phyloP scores from a whole-genome alignment of 2,113 vertebrate genomes.

The Anoura caudifer region DNA sequence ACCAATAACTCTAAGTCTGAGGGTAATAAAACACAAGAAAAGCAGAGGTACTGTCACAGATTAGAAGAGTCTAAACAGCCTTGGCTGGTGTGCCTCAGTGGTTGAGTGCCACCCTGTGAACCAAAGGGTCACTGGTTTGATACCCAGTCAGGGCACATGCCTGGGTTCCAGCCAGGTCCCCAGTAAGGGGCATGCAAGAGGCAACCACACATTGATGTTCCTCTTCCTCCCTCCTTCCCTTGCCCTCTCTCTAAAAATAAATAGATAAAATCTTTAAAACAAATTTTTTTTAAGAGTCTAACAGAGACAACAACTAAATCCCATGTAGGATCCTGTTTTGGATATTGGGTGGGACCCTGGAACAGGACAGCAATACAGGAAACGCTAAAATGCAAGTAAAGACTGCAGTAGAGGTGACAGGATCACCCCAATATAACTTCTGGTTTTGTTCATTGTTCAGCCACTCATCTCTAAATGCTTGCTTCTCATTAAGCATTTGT shows the following conservation, averaged over 20 bases:
- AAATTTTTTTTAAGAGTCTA: neutral
- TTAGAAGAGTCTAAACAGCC: neutral
- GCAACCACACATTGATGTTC: too few species aligned
- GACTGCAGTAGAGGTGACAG: neutral
- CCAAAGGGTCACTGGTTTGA: too few species aligned
- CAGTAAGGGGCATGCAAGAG: too few species aligned
- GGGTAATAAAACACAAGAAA: neutral
- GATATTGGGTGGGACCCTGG: neutral
- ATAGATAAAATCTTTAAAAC: too few species aligned
- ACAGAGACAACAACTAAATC: neutral
- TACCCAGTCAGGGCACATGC: too few species aligned
- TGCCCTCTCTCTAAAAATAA: too few species aligned
- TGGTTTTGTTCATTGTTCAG: neutral
- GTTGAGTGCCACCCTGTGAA: too few species aligned
- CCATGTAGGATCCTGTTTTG: neutral
- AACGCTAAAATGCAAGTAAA: neutral
- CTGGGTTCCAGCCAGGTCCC: too few species aligned
- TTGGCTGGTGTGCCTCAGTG: too few species aligned
- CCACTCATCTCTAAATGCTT: neutral
- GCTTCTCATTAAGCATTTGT: neutral
- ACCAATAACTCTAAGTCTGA: neutral
- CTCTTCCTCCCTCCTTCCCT: too few species aligned
- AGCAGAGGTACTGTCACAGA: neutral
- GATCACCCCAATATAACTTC: rapidly evolving
- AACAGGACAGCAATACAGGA: neutral